Evolutionary conservation across 2,888 invertebrate species (phyloP).

Genomic region (Cheilosia urbana): DNA sequence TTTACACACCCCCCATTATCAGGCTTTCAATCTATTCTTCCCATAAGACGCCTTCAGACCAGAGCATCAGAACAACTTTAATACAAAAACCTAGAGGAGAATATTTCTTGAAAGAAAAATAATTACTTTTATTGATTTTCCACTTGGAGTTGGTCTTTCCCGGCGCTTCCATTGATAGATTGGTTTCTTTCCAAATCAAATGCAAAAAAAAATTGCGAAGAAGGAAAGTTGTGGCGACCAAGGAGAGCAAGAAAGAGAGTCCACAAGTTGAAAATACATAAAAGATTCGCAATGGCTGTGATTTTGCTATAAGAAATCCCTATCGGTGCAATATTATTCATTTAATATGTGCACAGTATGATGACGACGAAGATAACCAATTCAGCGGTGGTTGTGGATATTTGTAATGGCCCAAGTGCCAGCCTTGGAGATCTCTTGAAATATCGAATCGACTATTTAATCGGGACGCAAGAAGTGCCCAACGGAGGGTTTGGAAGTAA

Average conservation of each 20-base stretch:
- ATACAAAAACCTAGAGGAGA: slow-evolving; percentile 28
- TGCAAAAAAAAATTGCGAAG: slow-evolving; percentile 3
- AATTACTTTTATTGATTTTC: slow-evolving; percentile 73
- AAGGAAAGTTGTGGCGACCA: not conserved
- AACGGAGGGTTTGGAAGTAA: not conserved
- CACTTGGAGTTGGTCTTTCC: slow-evolving; percentile 58
- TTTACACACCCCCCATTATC: slow-evolving; percentile 3
- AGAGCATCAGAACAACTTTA: slow-evolving; percentile 14
- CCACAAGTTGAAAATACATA: slow-evolving; percentile 32
- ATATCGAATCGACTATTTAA: slow-evolving; percentile 31
- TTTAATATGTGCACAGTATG: slow-evolving; percentile 24
- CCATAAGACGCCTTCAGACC: slow-evolving; percentile 9
- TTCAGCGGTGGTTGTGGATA: slow-evolving; percentile 11
- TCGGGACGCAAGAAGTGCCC: not conserved
- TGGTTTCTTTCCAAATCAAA: slow-evolving; percentile 35
- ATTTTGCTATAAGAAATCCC: slow-evolving; percentile 13
- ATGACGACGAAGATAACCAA: not conserved
- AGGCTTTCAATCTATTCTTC: slow-evolving; percentile 8
- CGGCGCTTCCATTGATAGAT: slow-evolving; percentile 42
- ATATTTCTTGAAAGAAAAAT: slow-evolving; percentile 58
- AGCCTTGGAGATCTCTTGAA: slow-evolving; percentile 21
- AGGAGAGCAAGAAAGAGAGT: not conserved
- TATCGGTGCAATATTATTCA: slow-evolving; percentile 12
- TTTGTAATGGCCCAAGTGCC: not conserved
- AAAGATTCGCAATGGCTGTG: slow-evolving; percentile 5